A percentile compares a stretch with the other conserved stretches of the same genome.
phyloP scores from a whole-genome alignment of 2,888 invertebrate genomes.

The Chloromyia formosa region DNA sequence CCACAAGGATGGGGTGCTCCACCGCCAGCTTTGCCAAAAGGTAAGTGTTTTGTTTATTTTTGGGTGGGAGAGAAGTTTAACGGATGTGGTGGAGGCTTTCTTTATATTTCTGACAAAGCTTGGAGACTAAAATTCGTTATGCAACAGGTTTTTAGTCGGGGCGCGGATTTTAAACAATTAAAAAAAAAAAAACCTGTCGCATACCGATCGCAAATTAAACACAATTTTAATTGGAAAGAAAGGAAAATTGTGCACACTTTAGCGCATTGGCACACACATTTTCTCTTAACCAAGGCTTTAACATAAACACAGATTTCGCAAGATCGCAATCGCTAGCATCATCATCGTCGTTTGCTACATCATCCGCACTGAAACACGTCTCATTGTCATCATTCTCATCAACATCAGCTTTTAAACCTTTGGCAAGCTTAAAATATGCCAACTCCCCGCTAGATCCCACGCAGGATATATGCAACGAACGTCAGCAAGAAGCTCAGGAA shows the following conservation, averaged over 20 bases:
- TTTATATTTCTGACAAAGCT: no score
- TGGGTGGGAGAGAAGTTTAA: no score
- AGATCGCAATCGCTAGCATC: constrained; percentile 27
- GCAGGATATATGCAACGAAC: neutral
- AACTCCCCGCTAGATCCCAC: constrained; percentile 7
- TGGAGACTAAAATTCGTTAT: neutral
- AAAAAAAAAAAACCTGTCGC: no score
- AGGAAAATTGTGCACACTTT: neutral
- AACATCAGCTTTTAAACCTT: constrained; percentile 30
- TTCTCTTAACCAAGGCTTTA: neutral
- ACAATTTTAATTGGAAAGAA: no score
- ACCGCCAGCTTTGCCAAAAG: constrained; percentile 60
- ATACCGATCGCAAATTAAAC: neutral
- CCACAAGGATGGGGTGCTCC: constrained; percentile 64
- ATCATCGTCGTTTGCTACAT: constrained; percentile 24
- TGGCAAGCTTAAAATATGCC: constrained; percentile 22
- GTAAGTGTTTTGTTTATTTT: constrained; percentile 53
- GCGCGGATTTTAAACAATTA: neutral
- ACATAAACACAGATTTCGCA: constrained; percentile 24
- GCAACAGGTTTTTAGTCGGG: neutral
- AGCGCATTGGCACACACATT: neutral
- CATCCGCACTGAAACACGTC: neutral
- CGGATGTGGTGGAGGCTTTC: no score
- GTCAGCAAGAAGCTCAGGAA: neutral
- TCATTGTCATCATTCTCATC: constrained; percentile 12